Conservation (phyloP, 2,113 vertebrate genomes). For the Pseudonaja textilis region DNA sequence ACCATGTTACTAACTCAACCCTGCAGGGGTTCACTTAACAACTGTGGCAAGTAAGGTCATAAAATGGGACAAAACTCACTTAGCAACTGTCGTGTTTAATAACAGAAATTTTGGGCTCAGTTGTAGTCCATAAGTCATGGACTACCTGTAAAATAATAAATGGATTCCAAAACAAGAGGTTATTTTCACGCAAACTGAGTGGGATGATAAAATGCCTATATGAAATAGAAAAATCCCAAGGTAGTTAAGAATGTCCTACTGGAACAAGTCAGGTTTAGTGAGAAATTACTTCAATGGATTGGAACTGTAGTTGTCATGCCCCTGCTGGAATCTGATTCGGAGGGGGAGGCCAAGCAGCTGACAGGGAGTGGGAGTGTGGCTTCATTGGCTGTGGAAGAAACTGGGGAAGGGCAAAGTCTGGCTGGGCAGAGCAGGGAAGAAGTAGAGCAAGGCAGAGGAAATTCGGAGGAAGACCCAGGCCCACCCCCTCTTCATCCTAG, state of each 20-base stretch:
- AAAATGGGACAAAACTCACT: background rate
- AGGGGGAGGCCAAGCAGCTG: no score
- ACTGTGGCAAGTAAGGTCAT: background rate
- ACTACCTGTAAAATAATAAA: background rate
- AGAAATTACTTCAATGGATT: background rate
- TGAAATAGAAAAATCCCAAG: background rate
- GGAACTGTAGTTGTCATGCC: background rate
- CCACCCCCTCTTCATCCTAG: no score
- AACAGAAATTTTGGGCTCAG: background rate
- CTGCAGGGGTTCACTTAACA: background rate
- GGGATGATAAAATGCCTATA: background rate
- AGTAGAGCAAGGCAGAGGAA: no score
- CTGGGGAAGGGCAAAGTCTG: no score
- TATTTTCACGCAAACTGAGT: background rate
- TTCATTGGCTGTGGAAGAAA: no score
- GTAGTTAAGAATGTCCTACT: background rate
- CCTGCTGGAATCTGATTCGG: no score
- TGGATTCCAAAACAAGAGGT: background rate
- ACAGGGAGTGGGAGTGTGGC: no score
- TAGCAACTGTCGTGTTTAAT: background rate
- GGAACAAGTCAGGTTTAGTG: background rate
- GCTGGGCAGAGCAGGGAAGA: no score
- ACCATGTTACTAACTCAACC: background rate
- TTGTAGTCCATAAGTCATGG: background rate
- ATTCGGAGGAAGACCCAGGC: no score